Evolutionary conservation across 2,113 vertebrate genomes (phyloP).

Genomic region (Panthera tigris): DNA sequence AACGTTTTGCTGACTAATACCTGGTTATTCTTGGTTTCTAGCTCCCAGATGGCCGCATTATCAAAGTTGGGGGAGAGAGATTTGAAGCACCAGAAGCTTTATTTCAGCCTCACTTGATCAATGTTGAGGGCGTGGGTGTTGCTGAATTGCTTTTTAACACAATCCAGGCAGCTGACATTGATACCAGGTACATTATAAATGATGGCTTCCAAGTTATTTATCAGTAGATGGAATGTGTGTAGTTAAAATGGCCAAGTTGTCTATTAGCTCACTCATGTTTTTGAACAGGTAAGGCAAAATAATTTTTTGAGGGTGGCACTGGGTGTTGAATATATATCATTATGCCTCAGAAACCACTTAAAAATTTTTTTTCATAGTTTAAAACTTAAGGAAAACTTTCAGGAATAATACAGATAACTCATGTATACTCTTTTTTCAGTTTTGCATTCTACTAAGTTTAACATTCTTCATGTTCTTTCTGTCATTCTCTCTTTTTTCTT

Average conservation of each 20-base stretch:
- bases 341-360: neutral
- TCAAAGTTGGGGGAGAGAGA: slow-evolving; percentile 98
- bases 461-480: neutral
- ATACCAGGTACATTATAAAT: slow-evolving; percentile 91
- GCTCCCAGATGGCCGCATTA: slow-evolving; percentile 98
- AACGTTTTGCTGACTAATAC: neutral
- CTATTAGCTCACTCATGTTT: neutral
- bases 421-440: neutral
- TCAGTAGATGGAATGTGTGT: neutral
- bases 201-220: neutral
- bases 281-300: neutral
- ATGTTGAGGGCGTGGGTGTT: slow-evolving; percentile 98
- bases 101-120: slow-evolving; percentile 99
- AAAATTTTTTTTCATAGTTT: neutral
- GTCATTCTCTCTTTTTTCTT: neutral
- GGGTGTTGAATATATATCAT: neutral
- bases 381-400: neutral
- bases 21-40: slow-evolving; percentile 77
- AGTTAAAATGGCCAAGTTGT: neutral
- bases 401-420: neutral
- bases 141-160: slow-evolving; percentile 99
- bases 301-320: neutral
- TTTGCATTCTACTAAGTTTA: neutral
- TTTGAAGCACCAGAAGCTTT: slow-evolving; percentile 98
- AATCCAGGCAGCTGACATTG: slow-evolving; percentile 98